Evolutionary conservation across 2,888 invertebrate genomes (phyloP).

Genomic region (Hirtodrosophila duncani): DNA sequence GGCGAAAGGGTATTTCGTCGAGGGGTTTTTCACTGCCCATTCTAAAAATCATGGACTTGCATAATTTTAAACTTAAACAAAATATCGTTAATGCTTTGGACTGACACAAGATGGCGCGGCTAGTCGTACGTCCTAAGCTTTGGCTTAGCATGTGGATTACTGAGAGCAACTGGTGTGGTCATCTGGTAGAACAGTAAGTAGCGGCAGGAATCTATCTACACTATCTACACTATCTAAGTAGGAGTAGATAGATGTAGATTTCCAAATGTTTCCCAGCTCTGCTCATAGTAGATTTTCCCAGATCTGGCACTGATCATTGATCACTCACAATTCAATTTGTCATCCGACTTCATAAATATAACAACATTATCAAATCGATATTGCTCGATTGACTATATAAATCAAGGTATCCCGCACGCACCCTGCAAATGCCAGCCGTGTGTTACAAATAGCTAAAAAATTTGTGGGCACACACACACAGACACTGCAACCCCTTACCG

Average conservation of each 20-base stretch:
- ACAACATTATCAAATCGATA: constrained; percentile 47
- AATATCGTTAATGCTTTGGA: too few relatives aligned
- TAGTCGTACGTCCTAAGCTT: constrained; percentile 21
- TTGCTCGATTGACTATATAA: constrained; percentile 48
- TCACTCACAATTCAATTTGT: constrained; percentile 34
- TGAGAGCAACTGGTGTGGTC: too few relatives aligned
- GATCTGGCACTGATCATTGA: too few relatives aligned
- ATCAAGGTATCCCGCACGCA: constrained; percentile 35
- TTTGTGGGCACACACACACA: constrained; percentile 60
- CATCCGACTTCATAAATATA: constrained; percentile 11
- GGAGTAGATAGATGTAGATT: too few relatives aligned
- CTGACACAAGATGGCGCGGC: constrained; percentile 12
- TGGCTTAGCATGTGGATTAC: constrained; percentile 5
- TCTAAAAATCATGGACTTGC: constrained; percentile 56
- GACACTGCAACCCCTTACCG: constrained; percentile 28
- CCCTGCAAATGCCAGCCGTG: constrained; percentile 36
- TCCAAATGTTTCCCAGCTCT: too few relatives aligned
- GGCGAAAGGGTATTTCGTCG: constrained; percentile 34
- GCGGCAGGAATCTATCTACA: too few relatives aligned
- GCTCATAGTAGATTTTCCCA: too few relatives aligned
- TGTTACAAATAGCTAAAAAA: constrained; percentile 64
- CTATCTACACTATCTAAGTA: too few relatives aligned
- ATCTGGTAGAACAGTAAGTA: too few relatives aligned
- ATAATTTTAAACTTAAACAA: constrained; percentile 8
- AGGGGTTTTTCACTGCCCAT: constrained; percentile 37